Evolutionary conservation across 1,140 invertebrate species (phyloP), one percentile per base, ranked within the genome.

Genomic region (Maniola jurtina): DNA sequence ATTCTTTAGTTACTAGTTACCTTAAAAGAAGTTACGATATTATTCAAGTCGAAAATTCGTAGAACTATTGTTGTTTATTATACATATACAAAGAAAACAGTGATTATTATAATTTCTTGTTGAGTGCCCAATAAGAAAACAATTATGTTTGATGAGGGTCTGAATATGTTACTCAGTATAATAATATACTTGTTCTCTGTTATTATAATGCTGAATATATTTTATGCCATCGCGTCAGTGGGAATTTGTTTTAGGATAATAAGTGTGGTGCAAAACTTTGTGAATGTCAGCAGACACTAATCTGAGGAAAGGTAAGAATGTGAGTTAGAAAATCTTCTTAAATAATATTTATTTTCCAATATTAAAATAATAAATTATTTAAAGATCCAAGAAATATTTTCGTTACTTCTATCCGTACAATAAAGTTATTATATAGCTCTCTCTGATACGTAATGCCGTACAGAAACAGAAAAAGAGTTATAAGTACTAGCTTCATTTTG

Each of bases 231-330:
- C 45, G 13, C 48, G n/a, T 56, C 57, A 35, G 33, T 64, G 36
- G 56, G 57, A 16, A 16, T 64, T 54, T 64, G 67, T 64, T 64
- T 69, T 38, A 15, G 33, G 40, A 52, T 68, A 45, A 48, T 64
- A 48, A 69, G 60, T 34, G 6, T 54, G 15, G 47, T 60, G 10
- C 55, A 68, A 59, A 48, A 25, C 47, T 38, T 38, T 14, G 52
- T 64, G 45, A 70, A 70, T 65, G 68, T 47, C 63, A 65, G 58
- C 48, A 61, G 63, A 61, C 34, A 61, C 47, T 70, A 58, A 61
- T 16, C 58, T 47, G 15, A 47, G n/a, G 40, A 70, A 65, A 70
- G 52, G 58, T 64, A 60, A 70, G 59, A 57, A 70, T 65, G 57
- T 69, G 52, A 64, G 61, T 64, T 56, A 52, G 9, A 52, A 52